Base-by-base conservation (phyloP, 1,140 invertebrate genomes). In the Brachystomella parvula region DNA sequence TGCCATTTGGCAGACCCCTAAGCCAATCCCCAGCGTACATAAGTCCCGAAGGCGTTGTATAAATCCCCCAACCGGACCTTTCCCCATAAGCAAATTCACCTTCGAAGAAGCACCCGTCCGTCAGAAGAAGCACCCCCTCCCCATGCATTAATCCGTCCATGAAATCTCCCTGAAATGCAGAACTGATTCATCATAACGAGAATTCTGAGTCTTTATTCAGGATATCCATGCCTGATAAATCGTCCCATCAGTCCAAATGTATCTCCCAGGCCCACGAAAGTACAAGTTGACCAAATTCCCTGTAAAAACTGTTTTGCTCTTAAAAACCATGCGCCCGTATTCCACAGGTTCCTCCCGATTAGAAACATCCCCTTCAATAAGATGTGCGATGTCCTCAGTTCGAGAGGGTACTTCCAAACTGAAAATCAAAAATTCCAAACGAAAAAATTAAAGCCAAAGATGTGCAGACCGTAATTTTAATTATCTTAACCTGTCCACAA, bases 11-110 rank as follows among this genome's bases (percentile, higher is more conserved):
- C 68, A 87, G 83, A 33, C 89, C 90, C 68, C 89, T 87, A 75
- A 86, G 88, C 86, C 90, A 94, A 67, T 87, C 83, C 0, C 91
- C 91, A 78, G 92, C 88, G 74, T 90, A 91, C n/a, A 62, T 68
- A n/a, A 47, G 61, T 82, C 79, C 2, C 85, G 86, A 69, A 80
- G 84, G 83, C 60, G 83, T 83, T 76, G 86, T 83, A 81, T 88
- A 84, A 76, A 82, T 83, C 15, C 87, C 87, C 75, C 80, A 85
- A 39, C 90, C 90, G 77, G 88, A 84, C 63, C 89, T 83, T 24
- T 84, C 77, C 67, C 89, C 89, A 71, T 89, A 81, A 59, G 85
- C 79, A 76, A 94, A 89, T 66, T 89, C 85, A 0, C 91, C 92
- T 39, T 82, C 83, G 74, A 91, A 93, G 53, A 83, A 79, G 69